phyloP scores from a whole-genome alignment of 35 echinoderm and acorn worm species.

The Ophioderma brevispina region DNA sequence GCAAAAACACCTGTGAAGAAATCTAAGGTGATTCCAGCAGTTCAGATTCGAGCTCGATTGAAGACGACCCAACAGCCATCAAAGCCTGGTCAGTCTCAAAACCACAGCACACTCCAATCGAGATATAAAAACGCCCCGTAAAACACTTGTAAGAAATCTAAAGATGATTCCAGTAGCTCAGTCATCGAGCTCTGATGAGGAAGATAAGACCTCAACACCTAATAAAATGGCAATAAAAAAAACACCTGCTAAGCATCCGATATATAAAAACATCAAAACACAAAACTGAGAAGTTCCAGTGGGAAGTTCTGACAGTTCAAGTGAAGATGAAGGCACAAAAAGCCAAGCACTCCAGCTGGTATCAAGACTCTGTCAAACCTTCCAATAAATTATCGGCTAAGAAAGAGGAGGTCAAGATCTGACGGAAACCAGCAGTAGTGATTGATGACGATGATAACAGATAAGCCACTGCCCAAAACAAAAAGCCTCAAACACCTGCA shows the following conservation, averaged over 20 bases:
- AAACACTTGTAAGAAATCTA: slow-evolving; percentile 1
- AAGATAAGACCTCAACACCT: background rate
- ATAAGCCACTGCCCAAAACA: slow-evolving; percentile 7
- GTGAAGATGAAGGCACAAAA: background rate
- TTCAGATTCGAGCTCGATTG: background rate
- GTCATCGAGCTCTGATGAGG: slow-evolving; percentile 42
- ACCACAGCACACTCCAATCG: no score
- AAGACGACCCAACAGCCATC: background rate
- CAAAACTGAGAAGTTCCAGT: background rate
- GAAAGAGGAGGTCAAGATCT: slow-evolving; percentile 19
- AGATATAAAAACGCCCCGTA: background rate
- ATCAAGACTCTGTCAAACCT: background rate
- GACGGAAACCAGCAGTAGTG: slow-evolving; percentile 14
- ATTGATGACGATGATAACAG: background rate
- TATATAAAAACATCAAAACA: background rate
- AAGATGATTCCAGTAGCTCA: slow-evolving; percentile 14
- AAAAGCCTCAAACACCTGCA: background rate
- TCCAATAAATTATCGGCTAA: background rate
- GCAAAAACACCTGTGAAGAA: no score
- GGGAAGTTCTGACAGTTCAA: background rate
- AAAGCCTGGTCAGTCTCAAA: no score
- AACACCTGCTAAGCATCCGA: background rate
- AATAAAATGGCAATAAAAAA: background rate
- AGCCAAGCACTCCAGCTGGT: background rate
- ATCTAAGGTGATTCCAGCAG: no score